Evolutionary conservation across 2,888 invertebrate genomes (phyloP).

Genomic region (Drosophila quinaria): DNA sequence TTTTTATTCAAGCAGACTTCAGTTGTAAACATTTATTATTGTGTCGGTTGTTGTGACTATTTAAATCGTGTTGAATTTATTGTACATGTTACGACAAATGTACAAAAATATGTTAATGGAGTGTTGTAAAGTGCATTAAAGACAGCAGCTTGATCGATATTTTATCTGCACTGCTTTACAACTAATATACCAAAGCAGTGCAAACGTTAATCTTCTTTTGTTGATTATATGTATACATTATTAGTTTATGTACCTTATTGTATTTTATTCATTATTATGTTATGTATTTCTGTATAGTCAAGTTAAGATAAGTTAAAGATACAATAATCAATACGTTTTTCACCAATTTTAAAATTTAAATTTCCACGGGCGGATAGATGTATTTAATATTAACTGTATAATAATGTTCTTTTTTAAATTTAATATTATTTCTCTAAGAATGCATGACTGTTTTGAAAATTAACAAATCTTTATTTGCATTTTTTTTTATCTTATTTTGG

Average conservation of each 20-base stretch:
- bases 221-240: too few species aligned
- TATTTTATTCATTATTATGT: background rate
- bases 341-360: background rate
- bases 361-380: background rate
- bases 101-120: too few species aligned
- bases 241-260: background rate
- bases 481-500: conserved; percentile 33
- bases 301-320: background rate
- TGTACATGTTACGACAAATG: background rate
- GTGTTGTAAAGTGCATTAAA: background rate
- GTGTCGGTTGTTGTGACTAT: background rate
- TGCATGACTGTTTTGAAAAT: conserved; percentile 28
- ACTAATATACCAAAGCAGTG: background rate
- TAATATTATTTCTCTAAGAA: conserved; percentile 1
- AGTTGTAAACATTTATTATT: background rate
- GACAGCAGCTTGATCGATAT: background rate
- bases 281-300: background rate
- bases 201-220: background rate
- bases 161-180: background rate
- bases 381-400: background rate
- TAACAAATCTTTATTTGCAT: conserved; percentile 16
- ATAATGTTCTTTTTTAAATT: background rate
- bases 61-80: background rate
- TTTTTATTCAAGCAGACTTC: background rate
- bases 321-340: background rate